Evolutionary conservation across 2,797 vertebrate genomes (phyloP).

Genomic region (Cryptoblepharus egeriae): DNA sequence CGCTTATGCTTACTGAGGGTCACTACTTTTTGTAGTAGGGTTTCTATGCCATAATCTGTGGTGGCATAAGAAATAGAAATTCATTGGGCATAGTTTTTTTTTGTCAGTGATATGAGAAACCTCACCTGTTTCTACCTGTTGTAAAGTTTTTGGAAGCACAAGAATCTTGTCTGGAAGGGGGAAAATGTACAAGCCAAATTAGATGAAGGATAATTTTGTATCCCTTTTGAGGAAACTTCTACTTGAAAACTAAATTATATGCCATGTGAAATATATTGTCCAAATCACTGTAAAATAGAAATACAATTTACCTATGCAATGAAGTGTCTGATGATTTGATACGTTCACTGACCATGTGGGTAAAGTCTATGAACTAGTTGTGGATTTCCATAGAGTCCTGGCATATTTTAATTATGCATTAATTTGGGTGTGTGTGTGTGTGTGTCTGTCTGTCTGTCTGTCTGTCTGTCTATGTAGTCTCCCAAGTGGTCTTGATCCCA

Average conservation of each 20-base stretch:
- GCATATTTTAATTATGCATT: not conserved
- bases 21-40: not conserved
- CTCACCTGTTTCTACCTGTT: not conserved
- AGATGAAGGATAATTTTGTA: not conserved
- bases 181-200: not conserved
- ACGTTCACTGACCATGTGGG: not conserved
- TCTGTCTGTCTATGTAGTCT: too few species aligned
- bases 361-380: not conserved
- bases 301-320: too few species aligned
- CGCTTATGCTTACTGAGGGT: not conserved
- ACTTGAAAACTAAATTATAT: not conserved
- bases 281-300: not conserved
- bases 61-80: not conserved
- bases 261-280: not conserved
- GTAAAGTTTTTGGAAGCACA: not conserved
- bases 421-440: not conserved
- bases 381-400: not conserved
- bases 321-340: not conserved
- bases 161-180: not conserved
- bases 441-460: too few species aligned
- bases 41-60: not conserved
- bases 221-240: not conserved
- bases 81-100: not conserved
- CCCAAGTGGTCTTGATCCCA: not conserved
- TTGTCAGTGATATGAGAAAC: not conserved